Conservation (phyloP, 2,888 invertebrate species). For the Hemithea aestivaria region DNA sequence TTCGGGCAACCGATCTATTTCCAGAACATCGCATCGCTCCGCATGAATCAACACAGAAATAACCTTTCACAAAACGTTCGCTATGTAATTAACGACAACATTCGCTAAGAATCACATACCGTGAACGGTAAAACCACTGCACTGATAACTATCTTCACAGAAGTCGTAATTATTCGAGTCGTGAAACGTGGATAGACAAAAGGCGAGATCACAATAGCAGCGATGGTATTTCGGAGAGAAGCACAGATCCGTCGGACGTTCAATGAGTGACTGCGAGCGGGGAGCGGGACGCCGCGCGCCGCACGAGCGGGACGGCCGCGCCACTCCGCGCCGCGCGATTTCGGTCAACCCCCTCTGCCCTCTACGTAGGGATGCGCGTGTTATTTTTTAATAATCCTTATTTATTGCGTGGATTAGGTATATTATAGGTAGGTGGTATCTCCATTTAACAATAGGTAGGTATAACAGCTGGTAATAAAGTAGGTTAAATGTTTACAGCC, state of each 20-base stretch:
- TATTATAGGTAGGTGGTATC: too few species aligned
- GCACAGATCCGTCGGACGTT: conserved; percentile 63
- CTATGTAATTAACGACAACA: conserved; percentile 64
- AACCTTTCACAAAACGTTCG: conserved; percentile 72
- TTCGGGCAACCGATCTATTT: conserved; percentile 71
- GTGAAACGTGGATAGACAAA: conserved; percentile 57
- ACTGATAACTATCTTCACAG: conserved; percentile 61
- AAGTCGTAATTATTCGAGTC: conserved; percentile 52
- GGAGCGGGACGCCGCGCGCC: conserved; percentile 30
- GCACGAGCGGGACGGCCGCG: conserved; percentile 42
- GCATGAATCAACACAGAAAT: conserved; percentile 79
- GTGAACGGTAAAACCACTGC: conserved; percentile 71
- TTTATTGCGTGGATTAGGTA: conserved; percentile 1
- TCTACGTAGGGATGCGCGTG: conserved; percentile 34
- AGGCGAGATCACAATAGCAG: conserved; percentile 60
- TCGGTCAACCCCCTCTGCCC: conserved; percentile 25
- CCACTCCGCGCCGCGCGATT: conserved; percentile 37
- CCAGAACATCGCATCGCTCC: conserved; percentile 71
- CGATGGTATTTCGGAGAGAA: conserved; percentile 41
- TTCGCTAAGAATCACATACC: conserved; percentile 67
- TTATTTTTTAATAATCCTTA: conserved; percentile 11
- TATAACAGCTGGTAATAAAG: too few species aligned
- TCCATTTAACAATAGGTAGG: background rate
- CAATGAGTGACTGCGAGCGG: conserved; percentile 65
- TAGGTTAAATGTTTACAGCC: too few species aligned